Percentiles rank a stretch among this genome's conserved stretches.
These are phyloP conservation scores for Rhabdophis nuchalis DNA, from an alignment of 2,797 vertebrate genomes.

Conservation along the genomic window DNA sequence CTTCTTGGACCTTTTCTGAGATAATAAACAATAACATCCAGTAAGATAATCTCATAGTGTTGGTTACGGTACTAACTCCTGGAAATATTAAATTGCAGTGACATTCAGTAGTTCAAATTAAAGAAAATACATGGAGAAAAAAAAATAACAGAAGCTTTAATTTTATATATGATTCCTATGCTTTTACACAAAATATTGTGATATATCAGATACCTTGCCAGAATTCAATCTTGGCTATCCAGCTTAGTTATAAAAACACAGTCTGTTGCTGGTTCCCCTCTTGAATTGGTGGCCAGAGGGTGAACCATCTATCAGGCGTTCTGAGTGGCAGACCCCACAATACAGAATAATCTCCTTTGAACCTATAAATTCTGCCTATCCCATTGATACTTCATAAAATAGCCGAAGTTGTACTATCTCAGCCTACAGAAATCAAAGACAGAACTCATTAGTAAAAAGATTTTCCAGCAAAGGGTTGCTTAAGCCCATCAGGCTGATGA, in stretches of 20 bases:
- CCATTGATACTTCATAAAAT: background rate
- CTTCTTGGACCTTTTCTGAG: conserved; percentile 45
- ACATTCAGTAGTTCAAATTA: background rate
- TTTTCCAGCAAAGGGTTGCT: background rate
- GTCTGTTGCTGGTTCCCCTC: background rate
- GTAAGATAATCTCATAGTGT: background rate
- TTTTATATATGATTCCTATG: background rate
- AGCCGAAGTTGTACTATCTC: background rate
- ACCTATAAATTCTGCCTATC: background rate
- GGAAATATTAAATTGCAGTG: background rate
- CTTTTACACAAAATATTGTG: background rate
- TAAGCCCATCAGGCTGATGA: no score
- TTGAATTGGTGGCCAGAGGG: background rate
- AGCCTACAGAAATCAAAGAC: background rate
- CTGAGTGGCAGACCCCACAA: background rate
- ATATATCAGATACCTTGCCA: background rate
- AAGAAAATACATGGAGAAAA: background rate
- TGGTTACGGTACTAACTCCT: background rate
- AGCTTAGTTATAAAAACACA: background rate
- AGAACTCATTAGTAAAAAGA: background rate
- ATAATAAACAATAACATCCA: background rate
- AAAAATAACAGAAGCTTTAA: background rate
- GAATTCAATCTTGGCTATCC: background rate
- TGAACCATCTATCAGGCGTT: background rate
- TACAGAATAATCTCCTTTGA: background rate